Conservation (phyloP, 1,140 invertebrate genomes). For the Heterodera schachtii region DNA sequence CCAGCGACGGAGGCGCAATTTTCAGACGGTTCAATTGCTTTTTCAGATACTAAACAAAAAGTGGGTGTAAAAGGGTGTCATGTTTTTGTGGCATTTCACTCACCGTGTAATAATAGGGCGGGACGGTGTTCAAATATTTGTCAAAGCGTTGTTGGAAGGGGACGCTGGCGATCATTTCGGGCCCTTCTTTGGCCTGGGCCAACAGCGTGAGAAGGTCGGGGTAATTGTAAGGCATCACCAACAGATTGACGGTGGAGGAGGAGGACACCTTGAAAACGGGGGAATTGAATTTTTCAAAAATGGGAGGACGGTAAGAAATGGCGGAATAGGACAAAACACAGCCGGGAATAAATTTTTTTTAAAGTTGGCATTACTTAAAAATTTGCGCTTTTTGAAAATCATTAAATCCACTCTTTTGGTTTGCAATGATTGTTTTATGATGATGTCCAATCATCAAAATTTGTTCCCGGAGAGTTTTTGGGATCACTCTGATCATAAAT, state of each 20-base stretch:
- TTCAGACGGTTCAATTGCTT: slow-evolving; percentile 89
- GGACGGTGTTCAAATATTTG: slow-evolving; percentile 89
- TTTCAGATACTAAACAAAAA: slow-evolving; percentile 77
- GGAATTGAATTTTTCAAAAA: too few relatives aligned
- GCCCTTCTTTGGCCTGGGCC: slow-evolving; percentile 81
- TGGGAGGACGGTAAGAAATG: too few relatives aligned
- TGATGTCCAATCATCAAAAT: too few relatives aligned
- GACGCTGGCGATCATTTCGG: slow-evolving; percentile 86
- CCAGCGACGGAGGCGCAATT: slow-evolving; percentile 75
- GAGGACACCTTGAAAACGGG: slow-evolving; percentile 10
- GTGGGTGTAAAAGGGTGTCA: not conserved
- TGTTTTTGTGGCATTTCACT: slow-evolving; percentile 25
- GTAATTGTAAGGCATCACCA: slow-evolving; percentile 98
- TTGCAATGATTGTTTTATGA: too few relatives aligned
- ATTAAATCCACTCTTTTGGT: too few relatives aligned
- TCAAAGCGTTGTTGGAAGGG: slow-evolving; percentile 86
- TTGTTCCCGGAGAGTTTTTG: not conserved
- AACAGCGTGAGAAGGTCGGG: slow-evolving; percentile 87
- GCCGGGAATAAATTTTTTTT: too few relatives aligned
- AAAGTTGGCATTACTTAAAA: too few relatives aligned
- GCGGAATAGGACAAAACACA: too few relatives aligned
- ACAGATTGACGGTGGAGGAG: slow-evolving; percentile 25
- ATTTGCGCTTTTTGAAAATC: too few relatives aligned
- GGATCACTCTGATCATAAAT: slow-evolving; percentile 83
- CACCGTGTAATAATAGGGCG: slow-evolving; percentile 89